These are phyloP conservation scores for Uria lomvia DNA, from an alignment of 2,113 vertebrate genomes.

Conservation along the genomic window DNA sequence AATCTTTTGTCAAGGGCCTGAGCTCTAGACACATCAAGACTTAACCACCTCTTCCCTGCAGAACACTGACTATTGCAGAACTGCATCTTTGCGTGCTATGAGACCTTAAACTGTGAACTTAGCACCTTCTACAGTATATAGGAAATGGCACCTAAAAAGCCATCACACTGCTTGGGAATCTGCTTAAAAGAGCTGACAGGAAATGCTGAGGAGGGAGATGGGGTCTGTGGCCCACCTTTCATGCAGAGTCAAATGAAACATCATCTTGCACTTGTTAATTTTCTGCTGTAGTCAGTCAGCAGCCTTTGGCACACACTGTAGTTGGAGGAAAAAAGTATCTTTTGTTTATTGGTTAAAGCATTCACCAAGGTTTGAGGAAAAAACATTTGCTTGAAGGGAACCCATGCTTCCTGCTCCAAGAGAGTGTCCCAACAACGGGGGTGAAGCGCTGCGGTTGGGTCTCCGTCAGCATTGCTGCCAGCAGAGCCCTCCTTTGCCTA, in stretches of 20 bases:
- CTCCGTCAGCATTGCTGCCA: background rate
- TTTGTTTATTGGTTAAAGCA: background rate
- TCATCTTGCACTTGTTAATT: rapidly evolving
- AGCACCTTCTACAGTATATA: background rate
- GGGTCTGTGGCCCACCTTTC: background rate
- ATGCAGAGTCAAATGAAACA: background rate
- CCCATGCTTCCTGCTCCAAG: background rate
- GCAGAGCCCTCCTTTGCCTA: background rate
- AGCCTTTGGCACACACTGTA: background rate
- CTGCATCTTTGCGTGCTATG: rapidly evolving
- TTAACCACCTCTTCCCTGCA: background rate
- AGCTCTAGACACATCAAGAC: background rate
- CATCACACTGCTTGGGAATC: background rate
- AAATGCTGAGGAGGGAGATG: background rate
- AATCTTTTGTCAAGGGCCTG: background rate
- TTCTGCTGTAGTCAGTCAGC: background rate
- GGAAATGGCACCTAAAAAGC: background rate
- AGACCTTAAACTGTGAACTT: background rate
- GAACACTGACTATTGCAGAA: background rate
- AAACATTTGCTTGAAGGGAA: background rate
- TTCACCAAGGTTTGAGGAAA: background rate
- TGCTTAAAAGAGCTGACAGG: background rate
- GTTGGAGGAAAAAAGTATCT: background rate
- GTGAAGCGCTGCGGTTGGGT: rapidly evolving
- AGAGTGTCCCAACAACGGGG: rapidly evolving